Evolutionary conservation across 2,888 invertebrate species (phyloP).

Genomic region (Tetragonisca angustula): DNA sequence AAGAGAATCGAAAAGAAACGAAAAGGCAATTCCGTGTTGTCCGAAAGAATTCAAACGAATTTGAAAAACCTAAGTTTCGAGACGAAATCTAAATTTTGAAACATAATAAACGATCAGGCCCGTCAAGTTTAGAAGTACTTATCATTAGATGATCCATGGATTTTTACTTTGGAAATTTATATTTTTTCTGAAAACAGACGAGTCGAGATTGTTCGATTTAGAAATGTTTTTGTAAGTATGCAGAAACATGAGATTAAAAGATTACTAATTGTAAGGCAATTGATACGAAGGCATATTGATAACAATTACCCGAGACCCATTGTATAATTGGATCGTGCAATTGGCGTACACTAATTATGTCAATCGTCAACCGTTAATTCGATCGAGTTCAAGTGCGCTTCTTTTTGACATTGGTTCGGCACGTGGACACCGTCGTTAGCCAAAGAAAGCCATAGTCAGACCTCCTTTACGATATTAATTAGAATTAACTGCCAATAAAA

Average conservation of each 20-base stretch:
- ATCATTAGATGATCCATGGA: not conserved
- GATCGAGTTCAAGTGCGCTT: conserved; percentile 20
- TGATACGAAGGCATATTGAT: conserved; percentile 11
- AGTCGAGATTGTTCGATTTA: not conserved
- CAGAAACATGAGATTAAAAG: not conserved
- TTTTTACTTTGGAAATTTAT: not conserved
- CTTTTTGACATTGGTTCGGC: conserved; percentile 37
- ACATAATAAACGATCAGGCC: not conserved
- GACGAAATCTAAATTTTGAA: not conserved
- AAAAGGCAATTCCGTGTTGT: not conserved
- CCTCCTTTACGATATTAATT: not conserved
- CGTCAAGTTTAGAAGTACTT: not conserved
- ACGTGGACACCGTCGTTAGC: not conserved
- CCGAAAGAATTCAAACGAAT: not conserved
- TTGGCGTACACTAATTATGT: conserved; percentile 50
- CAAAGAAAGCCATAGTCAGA: conserved; percentile 22
- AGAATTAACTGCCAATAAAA: not conserved
- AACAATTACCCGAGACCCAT: conserved; percentile 29
- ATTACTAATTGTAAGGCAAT: not conserved
- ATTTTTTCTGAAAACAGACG: not conserved
- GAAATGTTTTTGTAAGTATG: no score
- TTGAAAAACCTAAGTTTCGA: not conserved
- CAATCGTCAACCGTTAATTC: conserved; percentile 34
- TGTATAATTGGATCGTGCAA: conserved; percentile 40
- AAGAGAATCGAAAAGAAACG: not conserved